phyloP scores from a whole-genome alignment of 2,797 vertebrate genomes.

The Cirrhinus mrigala region DNA sequence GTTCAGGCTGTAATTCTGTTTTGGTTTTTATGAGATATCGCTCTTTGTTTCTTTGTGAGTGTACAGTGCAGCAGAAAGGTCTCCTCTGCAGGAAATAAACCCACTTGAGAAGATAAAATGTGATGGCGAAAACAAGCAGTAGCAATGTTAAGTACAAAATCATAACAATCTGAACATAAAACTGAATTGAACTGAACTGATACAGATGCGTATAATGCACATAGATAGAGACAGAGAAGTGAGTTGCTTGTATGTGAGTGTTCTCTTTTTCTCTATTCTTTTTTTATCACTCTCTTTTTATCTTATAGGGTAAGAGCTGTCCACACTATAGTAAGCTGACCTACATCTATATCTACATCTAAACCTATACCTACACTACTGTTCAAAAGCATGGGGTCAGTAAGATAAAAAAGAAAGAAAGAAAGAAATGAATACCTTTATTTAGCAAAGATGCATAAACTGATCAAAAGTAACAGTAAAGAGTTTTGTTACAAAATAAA shows the following conservation, averaged over 20 bases:
- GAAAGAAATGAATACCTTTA: not conserved
- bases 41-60: conserved; percentile 57
- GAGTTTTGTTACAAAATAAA: not conserved
- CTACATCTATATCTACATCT: conserved; percentile 22
- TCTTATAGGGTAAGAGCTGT: not conserved
- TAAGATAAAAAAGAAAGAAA: not conserved
- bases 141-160: conserved; percentile 18
- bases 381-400: not conserved
- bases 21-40: conserved; percentile 55
- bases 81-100: conserved; percentile 30
- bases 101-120: conserved; percentile 43
- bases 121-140: conserved; percentile 25
- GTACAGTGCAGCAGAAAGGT: conserved; percentile 16
- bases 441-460: not conserved
- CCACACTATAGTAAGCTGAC: conserved; percentile 35
- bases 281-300: not conserved
- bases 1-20: conserved; percentile 56
- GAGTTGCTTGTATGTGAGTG: not conserved
- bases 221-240: not conserved
- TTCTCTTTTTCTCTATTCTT: not conserved
- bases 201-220: not conserved
- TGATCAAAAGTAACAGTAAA: not conserved
- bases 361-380: not conserved
- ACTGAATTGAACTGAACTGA: not conserved
- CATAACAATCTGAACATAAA: conserved; percentile 30